Evolutionary conservation across 2,113 vertebrate species (phyloP), one percentile per base, ranked within the genome.

Genomic region (Peromyscus californicus): DNA sequence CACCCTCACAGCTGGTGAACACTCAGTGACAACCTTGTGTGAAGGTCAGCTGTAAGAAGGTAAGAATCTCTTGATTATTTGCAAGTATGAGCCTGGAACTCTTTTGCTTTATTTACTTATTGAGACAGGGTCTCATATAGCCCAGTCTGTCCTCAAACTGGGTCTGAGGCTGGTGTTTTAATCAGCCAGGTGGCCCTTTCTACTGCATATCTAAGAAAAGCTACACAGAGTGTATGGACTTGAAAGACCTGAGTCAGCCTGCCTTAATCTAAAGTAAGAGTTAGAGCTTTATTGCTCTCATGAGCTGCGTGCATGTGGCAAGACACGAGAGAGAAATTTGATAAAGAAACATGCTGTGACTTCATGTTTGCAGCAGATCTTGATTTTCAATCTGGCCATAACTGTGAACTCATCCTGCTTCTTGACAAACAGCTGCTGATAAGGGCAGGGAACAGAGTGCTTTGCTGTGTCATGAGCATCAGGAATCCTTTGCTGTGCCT

Each of bases 351-450:
- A 0, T 45, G 65, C 51, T 94, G 8, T 94, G 59, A 96, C 31
- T 95, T 96, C 12, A 70, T 92, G 76, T 74, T 91, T 82, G 19
- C 57, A 61, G n/a, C 39, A 69, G 82, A 19, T 29, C 51, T 36
- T 92, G 13, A 10, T 94, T 69, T 39, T 90, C 72, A 45, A 51
- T 85, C 4, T 75, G 83, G 54, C 57, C 51, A 2, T 79, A 63
- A 91, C n/a, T 90, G 36, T 76, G 69, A 48, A 74, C 5, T 29
- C 26, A 26, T 45, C 22, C n/a, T 92, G 36, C 45, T 78, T 88
- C 69, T 90, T 80, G 79, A 90, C 54, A 93, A 75, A 89, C 42
- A 82, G 45, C 29, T 87, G 8, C 65, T 96, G 88, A 89, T 89
- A 82, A 97, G 74, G n/a, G 59, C 13, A 33, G 22, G 45, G 75